These are phyloP conservation scores for Laterallus jamaicensis DNA, from an alignment of 2,113 vertebrate species.

Conservation along the genomic window DNA sequence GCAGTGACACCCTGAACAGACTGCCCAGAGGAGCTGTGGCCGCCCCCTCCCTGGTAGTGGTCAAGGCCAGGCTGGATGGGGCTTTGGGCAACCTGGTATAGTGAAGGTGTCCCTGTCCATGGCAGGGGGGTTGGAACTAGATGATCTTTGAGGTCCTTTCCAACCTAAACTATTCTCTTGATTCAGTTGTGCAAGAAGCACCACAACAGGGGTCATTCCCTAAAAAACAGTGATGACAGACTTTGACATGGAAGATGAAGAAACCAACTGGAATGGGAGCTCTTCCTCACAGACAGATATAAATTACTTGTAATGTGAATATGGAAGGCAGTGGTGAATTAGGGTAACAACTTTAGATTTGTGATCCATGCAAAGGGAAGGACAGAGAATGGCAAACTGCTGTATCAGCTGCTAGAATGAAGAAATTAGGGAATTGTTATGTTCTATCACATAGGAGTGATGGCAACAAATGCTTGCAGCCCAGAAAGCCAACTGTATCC, in stretches of 20 bases:
- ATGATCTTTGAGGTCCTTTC: no score
- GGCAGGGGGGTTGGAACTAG: no score
- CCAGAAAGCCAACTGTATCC: no score
- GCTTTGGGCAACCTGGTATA: no score
- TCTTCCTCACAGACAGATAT: background rate
- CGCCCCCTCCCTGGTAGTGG: no score
- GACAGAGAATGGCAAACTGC: background rate
- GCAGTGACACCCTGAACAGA: no score
- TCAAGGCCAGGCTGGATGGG: no score
- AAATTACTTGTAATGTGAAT: background rate
- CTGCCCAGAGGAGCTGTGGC: no score
- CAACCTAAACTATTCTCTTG: no score
- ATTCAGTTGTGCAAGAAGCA: background rate
- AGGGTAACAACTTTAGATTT: rapidly evolving
- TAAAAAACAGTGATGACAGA: background rate
- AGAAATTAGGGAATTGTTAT: background rate
- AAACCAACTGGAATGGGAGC: background rate
- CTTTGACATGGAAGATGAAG: background rate
- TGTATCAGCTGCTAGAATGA: background rate
- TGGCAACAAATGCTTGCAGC: no score
- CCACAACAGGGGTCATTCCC: background rate
- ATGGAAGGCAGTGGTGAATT: background rate
- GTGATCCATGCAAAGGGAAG: background rate
- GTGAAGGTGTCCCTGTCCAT: no score
- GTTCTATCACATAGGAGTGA: background rate